Evolutionary conservation across 2,888 invertebrate species (phyloP), one percentile per base, ranked within the genome.

Genomic region (Acholoe squamosa): DNA sequence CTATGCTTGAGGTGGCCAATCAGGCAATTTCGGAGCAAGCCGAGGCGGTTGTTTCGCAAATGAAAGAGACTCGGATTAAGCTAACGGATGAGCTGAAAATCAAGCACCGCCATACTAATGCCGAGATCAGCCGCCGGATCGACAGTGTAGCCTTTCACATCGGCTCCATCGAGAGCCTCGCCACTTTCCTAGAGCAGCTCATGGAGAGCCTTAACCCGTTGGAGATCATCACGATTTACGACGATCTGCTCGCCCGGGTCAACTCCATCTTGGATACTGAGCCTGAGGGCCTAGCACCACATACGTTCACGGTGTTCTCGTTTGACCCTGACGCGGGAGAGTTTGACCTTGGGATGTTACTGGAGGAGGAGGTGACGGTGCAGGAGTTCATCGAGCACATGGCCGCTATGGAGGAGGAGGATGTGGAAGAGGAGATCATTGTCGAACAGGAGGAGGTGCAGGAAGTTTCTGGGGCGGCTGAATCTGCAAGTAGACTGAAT

Each of bases 151-250:
- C 90, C 54, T 90, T 90, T 54, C 90, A 90, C 54, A 80, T 90
- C 33, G 90, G 77, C 31, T 43, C 76, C 56, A 90, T 90, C 33
- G 90, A 76, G 33, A 90, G 90, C 33, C 84, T 90, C 5, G 77
- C 80, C 56, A 84, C 54, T 31, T 90, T 90, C 34, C 52, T 90
- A 31, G 54, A 90, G 56, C 34, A 90, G 33, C 80, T 90, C 22
- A 54, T 90, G 90, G 31, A 16, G 52, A 80, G 54, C 31, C 52
- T 54, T 10, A 90, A 90, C 56, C 77, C 80, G 3, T 61, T 90
- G 28, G 90, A 90, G 90, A 80, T 90, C 43, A 90, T 90, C 54
- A 90, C 90, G 51, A 76, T 90, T 31, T 90, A 90, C 76, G 90
- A 90, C 33, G 90, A 90, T 33, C 33, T 90, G 31, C n/a, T 76